These are phyloP conservation scores for Chiloscyllium punctatum DNA, from an alignment of 2,797 vertebrate genomes.

Conservation along the genomic window DNA sequence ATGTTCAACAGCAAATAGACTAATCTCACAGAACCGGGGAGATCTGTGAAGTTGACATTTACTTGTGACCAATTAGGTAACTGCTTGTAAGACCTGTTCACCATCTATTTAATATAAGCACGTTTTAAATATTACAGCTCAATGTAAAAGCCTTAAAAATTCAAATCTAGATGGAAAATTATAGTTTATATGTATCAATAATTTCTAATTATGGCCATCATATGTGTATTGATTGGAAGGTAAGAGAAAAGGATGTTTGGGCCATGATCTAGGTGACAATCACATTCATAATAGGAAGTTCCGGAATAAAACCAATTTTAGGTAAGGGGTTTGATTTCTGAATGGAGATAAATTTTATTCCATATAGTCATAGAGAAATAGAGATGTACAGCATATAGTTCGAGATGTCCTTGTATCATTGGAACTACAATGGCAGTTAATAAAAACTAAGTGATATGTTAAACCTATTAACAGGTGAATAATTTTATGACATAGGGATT, in stretches of 20 bases:
- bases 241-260: background rate
- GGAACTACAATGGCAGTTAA: background rate
- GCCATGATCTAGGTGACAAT: background rate
- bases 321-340: background rate
- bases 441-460: background rate
- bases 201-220: background rate
- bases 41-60: background rate
- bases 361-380: too few relatives aligned
- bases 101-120: background rate
- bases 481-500: background rate
- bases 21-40: background rate
- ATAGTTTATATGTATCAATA: background rate
- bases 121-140: background rate
- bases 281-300: background rate
- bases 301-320: background rate
- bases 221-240: background rate
- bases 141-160: background rate
- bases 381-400: background rate
- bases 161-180: background rate
- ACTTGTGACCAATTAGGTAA: background rate
- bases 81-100: background rate
- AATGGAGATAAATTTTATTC: background rate
- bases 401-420: background rate
- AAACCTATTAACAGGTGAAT: background rate
- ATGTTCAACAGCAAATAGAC: conserved; percentile 43